A percentile compares a stretch with the other conserved stretches of the same genome.
phyloP scores from a whole-genome alignment of 2,888 invertebrate species.

The Bhutanitis thaidina region DNA sequence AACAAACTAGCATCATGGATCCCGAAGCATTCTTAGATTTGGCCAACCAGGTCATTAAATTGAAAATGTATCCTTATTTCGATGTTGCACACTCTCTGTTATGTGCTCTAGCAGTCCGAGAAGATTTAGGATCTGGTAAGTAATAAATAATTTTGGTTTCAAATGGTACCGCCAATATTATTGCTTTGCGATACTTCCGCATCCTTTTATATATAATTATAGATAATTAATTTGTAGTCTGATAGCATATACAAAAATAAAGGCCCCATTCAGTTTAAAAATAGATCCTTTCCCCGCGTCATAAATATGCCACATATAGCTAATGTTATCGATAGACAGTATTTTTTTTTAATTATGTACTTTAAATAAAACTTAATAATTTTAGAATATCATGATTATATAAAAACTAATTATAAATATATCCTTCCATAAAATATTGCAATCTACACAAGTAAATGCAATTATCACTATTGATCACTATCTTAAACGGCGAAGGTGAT shows the following conservation, averaged over 20 bases:
- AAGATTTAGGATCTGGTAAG: conserved; percentile 95
- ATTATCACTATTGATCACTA: no score
- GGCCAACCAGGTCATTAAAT: conserved; percentile 98
- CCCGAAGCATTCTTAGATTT: conserved; percentile 97
- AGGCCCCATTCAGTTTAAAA: conserved; percentile 62
- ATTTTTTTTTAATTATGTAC: not conserved
- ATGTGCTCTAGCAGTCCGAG: conserved; percentile 96
- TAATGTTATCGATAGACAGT: conserved; percentile 11
- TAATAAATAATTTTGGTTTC: conserved; percentile 41
- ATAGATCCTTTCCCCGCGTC: conserved; percentile 58
- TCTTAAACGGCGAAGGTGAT: no score
- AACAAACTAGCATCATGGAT: conserved; percentile 85
- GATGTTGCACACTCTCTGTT: conserved; percentile 98
- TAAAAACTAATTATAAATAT: no score
- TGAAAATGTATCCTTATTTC: conserved; percentile 99
- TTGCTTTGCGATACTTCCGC: conserved; percentile 35
- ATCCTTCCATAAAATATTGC: no score
- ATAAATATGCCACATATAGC: conserved; percentile 26
- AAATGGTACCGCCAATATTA: conserved; percentile 42
- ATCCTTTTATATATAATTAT: conserved; percentile 30
- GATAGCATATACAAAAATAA: conserved; percentile 59
- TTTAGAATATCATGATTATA: not conserved
- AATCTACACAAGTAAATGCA: no score
- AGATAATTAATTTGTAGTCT: conserved; percentile 14
- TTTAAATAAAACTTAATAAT: not conserved